These are phyloP conservation scores for Corythornis madagascariensis DNA, from an alignment of 2,113 vertebrate genomes.

Conservation along the genomic window DNA sequence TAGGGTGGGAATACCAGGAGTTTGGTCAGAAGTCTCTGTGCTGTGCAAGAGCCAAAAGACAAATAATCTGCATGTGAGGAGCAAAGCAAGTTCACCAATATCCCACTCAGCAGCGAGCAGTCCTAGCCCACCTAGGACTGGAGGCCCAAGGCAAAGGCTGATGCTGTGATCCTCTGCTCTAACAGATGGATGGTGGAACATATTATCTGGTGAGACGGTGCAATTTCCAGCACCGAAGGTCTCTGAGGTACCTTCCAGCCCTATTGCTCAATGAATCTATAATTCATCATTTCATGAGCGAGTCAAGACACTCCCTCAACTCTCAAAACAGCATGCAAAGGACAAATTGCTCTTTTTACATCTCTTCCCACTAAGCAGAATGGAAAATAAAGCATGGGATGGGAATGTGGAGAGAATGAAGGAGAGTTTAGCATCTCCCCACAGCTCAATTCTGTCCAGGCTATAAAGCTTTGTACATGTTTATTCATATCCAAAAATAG, in stretches of 20 bases:
- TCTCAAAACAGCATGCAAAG: slow-evolving; percentile 45
- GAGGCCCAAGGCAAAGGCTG: slow-evolving; percentile 50
- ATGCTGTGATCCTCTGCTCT: slow-evolving; percentile 47
- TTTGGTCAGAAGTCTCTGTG: neutral
- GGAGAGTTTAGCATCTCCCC: neutral
- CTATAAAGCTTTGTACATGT: neutral
- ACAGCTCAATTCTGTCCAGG: neutral
- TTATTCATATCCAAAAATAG: slow-evolving; percentile 10
- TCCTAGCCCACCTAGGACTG: neutral
- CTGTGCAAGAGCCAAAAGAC: neutral
- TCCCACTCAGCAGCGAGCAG: neutral
- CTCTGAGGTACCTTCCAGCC: slow-evolving; percentile 35
- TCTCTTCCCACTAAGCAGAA: slow-evolving; percentile 34
- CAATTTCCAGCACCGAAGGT: slow-evolving; percentile 48
- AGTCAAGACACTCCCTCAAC: slow-evolving; percentile 40
- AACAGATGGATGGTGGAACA: slow-evolving; percentile 60
- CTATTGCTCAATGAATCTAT: slow-evolving; percentile 62
- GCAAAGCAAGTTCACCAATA: neutral
- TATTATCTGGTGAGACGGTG: slow-evolving; percentile 39
- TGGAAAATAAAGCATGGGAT: neutral
- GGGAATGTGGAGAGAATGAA: neutral
- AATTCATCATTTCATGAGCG: neutral
- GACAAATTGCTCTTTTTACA: slow-evolving; percentile 54
- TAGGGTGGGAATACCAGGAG: neutral
- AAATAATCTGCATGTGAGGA: neutral